phyloP scores from a whole-genome alignment of 2,888 invertebrate species.

The Metallyticus violacea region DNA sequence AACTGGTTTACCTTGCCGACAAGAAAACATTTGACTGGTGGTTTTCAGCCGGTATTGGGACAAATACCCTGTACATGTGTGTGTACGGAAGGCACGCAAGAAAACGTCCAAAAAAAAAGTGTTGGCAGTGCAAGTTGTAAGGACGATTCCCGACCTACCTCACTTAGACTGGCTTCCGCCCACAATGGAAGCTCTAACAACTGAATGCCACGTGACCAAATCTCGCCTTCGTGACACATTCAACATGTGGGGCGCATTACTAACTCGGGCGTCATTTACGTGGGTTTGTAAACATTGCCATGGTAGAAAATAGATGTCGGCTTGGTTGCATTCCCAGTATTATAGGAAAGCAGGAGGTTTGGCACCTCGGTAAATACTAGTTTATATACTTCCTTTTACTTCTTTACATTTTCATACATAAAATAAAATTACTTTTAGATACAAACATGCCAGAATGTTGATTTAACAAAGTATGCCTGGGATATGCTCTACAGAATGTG shows the following conservation, averaged over 20 bases:
- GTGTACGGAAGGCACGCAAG: not conserved
- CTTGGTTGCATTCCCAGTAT: too few relatives aligned
- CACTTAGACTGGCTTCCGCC: not conserved
- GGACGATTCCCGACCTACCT: not conserved
- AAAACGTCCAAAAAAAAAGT: not conserved
- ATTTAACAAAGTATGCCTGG: too few relatives aligned
- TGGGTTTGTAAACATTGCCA: not conserved
- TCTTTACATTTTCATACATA: too few relatives aligned
- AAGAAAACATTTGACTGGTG: not conserved
- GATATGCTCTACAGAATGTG: too few relatives aligned
- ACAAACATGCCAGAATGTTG: too few relatives aligned
- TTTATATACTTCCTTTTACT: too few relatives aligned
- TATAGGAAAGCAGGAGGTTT: too few relatives aligned
- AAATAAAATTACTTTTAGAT: too few relatives aligned
- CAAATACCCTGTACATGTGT: not conserved
- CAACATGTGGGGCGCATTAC: not conserved
- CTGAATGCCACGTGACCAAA: not conserved
- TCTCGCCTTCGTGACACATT: not conserved
- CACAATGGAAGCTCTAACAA: not conserved
- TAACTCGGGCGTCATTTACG: not conserved
- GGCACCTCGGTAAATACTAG: too few relatives aligned
- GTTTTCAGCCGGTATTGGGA: not conserved
- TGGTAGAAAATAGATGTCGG: too few relatives aligned
- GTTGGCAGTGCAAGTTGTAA: not conserved
- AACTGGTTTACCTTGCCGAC: too few relatives aligned